phyloP scores from a whole-genome alignment of 2,797 vertebrate species.

The Peromyscus attwateri region DNA sequence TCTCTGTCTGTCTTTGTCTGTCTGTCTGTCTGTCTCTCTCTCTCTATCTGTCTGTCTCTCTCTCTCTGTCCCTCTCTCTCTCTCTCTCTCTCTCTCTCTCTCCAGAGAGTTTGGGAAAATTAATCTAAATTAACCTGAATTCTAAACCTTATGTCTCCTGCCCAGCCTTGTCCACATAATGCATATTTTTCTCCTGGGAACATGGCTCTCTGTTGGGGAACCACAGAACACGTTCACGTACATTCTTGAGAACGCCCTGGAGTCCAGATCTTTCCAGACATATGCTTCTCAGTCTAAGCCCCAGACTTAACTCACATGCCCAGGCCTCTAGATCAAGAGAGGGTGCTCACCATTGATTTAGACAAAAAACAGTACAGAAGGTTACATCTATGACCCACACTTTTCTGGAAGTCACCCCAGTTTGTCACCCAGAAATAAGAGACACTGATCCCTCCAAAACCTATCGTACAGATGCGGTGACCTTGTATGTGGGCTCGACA shows the following conservation, averaged over 20 bases:
- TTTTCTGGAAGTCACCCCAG: background rate
- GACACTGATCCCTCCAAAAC: background rate
- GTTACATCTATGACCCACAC: background rate
- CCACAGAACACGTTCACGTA: background rate
- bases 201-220: background rate
- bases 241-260: background rate
- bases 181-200: background rate
- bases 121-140: background rate
- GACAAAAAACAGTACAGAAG: background rate
- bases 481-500: background rate
- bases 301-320: no score
- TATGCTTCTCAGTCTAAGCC: background rate
- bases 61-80: background rate
- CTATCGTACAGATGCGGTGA: no score
- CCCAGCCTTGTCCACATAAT: background rate
- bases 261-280: background rate
- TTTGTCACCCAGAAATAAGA: background rate
- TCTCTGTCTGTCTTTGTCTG: background rate
- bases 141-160: background rate
- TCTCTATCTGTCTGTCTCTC: background rate
- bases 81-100: background rate
- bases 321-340: no score
- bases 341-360: no score
- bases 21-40: background rate
- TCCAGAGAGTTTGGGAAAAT: background rate